phyloP scores from a whole-genome alignment of 2,113 vertebrate genomes.

The Oreochromis spilurus region DNA sequence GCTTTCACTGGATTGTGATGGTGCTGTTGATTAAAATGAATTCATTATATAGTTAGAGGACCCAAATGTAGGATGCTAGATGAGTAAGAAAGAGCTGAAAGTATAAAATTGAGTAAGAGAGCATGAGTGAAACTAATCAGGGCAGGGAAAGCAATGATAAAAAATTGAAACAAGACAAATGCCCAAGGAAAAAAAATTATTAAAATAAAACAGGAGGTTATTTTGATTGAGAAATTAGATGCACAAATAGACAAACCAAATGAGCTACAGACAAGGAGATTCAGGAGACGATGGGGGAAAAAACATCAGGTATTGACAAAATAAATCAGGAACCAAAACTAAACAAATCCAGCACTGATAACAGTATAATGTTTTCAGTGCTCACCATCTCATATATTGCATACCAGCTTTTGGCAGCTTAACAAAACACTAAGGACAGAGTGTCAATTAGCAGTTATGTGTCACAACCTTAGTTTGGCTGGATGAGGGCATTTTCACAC shows the following conservation, averaged over 20 bases:
- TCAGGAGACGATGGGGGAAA: neutral
- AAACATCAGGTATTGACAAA: neutral
- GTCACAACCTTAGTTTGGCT: neutral
- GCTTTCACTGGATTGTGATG: neutral
- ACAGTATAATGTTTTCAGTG: neutral
- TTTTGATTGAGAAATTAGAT: neutral
- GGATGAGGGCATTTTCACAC: neutral
- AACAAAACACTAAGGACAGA: neutral
- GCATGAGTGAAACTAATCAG: neutral
- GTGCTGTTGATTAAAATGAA: neutral
- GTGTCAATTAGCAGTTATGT: neutral
- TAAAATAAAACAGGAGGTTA: neutral
- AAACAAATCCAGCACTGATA: neutral
- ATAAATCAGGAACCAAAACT: neutral
- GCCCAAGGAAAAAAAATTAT: neutral
- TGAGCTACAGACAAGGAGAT: neutral
- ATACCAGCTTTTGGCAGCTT: neutral
- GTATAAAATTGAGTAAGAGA: neutral
- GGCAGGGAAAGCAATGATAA: neutral
- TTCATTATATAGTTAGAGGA: neutral
- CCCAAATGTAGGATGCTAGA: neutral
- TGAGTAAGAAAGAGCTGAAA: neutral
- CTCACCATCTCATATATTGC: neutral
- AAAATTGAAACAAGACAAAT: neutral
- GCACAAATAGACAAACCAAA: neutral